Evolutionary conservation across 2,888 invertebrate species (phyloP).

Genomic region (Thera britannica): DNA sequence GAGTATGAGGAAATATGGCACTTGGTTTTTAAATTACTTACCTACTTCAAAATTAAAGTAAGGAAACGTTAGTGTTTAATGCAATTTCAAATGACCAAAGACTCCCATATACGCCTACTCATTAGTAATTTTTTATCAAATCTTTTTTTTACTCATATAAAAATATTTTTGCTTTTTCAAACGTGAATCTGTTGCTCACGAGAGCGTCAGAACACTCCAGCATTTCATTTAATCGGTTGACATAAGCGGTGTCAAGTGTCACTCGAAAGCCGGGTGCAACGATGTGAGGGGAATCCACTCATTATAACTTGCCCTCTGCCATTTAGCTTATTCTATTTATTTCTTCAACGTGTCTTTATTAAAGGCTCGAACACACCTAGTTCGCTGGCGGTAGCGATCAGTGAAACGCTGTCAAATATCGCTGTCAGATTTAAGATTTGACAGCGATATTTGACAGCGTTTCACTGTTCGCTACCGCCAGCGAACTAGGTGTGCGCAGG

Average conservation of each 20-base stretch:
- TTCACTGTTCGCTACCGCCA: too few relatives aligned
- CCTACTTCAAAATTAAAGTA: background rate
- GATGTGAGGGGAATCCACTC: conserved; percentile 4
- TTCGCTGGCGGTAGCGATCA: too few relatives aligned
- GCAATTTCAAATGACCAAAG: background rate
- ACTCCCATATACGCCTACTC: background rate
- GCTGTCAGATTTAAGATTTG: too few relatives aligned
- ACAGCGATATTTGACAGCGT: too few relatives aligned
- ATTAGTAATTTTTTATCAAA: background rate
- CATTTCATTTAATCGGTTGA: conserved; percentile 24
- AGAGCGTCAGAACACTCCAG: conserved; percentile 4
- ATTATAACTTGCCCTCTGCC: conserved; percentile 5
- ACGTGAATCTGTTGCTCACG: conserved; percentile 16
- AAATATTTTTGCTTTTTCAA: conserved; percentile 4
- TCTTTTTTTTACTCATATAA: background rate
- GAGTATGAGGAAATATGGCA: background rate
- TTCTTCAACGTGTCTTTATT: background rate
- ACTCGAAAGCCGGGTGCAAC: conserved; percentile 25
- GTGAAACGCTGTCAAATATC: too few relatives aligned
- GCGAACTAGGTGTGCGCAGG: too few relatives aligned
- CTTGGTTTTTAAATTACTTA: background rate
- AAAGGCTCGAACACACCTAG: too few relatives aligned
- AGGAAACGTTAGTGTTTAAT: background rate
- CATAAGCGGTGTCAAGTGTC: conserved; percentile 36
- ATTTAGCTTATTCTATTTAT: background rate